Evolutionary conservation across 2,797 vertebrate genomes (phyloP).

Genomic region (Microctenopoma steveboyesi): DNA sequence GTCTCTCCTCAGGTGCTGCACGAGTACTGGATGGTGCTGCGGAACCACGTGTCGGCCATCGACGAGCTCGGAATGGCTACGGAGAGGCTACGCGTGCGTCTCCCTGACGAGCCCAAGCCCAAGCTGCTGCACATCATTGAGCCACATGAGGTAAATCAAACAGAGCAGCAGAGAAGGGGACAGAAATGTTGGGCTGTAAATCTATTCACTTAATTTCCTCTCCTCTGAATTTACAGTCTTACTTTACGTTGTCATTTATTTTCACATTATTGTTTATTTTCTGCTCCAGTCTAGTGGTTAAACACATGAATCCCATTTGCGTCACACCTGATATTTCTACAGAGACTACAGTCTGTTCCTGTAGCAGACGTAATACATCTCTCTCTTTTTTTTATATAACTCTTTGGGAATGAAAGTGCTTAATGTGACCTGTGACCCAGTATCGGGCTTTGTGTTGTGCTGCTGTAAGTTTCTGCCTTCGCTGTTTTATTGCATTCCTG

Average conservation of each 20-base stretch:
- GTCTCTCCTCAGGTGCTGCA: conserved; percentile 87
- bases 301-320: neutral
- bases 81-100: conserved; percentile 91
- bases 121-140: conserved; percentile 97
- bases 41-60: conserved; percentile 96
- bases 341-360: too few species aligned
- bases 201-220: neutral
- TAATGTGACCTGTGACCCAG: too few species aligned
- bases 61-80: conserved; percentile 99
- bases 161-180: neutral
- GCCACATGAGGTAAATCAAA: conserved; percentile 88
- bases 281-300: too few species aligned
- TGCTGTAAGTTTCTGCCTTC: conserved; percentile 14
- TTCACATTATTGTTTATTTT: neutral
- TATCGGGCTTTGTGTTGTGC: neutral
- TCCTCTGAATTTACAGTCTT: neutral
- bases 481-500: conserved; percentile 29
- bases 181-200: too few species aligned
- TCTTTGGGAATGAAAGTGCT: too few species aligned
- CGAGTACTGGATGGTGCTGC: conserved; percentile 98
- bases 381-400: too few species aligned
- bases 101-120: conserved; percentile 95
- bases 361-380: too few species aligned
- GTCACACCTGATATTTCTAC: neutral
- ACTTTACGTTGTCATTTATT: neutral